Conservation (phyloP, 1,140 invertebrate species). For the Ctenoplectra terminalis region DNA sequence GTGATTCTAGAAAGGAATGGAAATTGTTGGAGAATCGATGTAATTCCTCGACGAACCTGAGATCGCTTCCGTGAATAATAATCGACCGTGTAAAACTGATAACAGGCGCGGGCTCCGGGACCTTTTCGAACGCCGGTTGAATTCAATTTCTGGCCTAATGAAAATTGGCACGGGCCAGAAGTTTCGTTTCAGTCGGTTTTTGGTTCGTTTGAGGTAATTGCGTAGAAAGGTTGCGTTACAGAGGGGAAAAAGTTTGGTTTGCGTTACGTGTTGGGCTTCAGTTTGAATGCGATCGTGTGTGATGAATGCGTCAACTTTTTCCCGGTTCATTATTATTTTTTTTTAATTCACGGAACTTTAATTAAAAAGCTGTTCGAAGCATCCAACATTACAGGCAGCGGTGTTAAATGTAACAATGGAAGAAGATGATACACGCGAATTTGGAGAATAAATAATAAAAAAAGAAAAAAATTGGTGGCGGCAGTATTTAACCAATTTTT, state of each 20-base stretch:
- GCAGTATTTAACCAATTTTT: no score
- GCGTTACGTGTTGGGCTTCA: neutral
- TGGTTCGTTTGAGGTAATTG: neutral
- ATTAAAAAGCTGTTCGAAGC: no score
- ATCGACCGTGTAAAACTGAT: neutral
- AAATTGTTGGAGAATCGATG: neutral
- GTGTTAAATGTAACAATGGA: no score
- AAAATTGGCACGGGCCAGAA: neutral
- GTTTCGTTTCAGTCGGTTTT: neutral
- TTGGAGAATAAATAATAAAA: no score
- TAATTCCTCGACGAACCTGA: neutral
- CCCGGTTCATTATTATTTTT: no score
- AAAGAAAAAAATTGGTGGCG: no score
- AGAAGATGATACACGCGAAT: no score
- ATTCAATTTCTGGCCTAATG: neutral
- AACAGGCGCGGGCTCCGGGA: neutral
- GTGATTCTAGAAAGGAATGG: neutral
- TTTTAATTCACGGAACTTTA: no score
- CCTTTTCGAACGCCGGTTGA: neutral
- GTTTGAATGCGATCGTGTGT: neutral
- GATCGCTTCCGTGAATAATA: slow-evolving; percentile 28
- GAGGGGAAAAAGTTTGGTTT: neutral
- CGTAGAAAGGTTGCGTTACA: neutral
- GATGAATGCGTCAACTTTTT: neutral
- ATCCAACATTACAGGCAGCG: no score